These are phyloP conservation scores for Sebastes variabilis DNA, from an alignment of 2,797 vertebrate species.

Conservation along the genomic window DNA sequence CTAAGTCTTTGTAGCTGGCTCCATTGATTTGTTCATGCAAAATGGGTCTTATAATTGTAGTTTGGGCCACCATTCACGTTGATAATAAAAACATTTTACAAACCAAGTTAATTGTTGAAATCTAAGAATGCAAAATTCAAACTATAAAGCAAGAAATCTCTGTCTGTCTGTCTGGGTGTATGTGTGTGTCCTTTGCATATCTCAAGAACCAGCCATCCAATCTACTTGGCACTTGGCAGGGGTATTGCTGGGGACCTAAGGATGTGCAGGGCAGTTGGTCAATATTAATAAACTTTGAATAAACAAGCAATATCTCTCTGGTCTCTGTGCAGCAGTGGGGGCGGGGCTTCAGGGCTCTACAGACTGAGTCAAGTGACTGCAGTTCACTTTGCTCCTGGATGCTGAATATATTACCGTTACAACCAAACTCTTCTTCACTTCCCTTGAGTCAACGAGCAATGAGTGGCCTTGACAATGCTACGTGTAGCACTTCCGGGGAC, in stretches of 20 bases:
- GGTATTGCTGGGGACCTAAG: neutral
- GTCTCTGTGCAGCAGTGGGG: neutral
- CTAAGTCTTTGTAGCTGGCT: neutral
- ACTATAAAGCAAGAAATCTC: neutral
- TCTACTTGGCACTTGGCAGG: neutral
- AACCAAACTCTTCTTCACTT: neutral
- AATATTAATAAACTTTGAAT: neutral
- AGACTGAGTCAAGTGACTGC: neutral
- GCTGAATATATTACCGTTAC: neutral
- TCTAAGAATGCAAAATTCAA: neutral
- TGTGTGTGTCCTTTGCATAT: no score
- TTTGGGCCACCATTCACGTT: neutral
- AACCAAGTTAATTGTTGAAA: neutral
- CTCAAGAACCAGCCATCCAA: neutral
- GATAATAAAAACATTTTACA: neutral
- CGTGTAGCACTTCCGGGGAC: neutral
- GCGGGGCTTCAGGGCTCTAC: neutral
- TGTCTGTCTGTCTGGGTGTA: neutral
- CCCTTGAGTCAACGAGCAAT: neutral
- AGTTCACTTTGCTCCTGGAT: neutral
- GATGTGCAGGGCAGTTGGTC: neutral
- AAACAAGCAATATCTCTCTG: neutral
- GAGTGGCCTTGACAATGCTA: neutral
- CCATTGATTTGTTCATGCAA: neutral
- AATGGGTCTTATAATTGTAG: neutral